Conservation (phyloP, 1,140 invertebrate species). For the Drosophila malerkotliana region DNA sequence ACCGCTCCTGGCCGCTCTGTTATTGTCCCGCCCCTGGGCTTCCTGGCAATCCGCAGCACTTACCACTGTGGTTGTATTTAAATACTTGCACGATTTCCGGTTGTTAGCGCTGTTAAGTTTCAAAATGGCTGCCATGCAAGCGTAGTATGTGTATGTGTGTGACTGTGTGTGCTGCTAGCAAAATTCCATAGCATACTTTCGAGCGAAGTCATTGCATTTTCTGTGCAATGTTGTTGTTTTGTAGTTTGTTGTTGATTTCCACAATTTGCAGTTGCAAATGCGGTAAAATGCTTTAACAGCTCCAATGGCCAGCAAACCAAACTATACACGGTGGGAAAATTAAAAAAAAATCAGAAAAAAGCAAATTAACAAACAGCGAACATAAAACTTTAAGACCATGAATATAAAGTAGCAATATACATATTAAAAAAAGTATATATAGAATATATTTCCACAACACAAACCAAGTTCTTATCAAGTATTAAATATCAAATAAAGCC, state of each 20-base stretch:
- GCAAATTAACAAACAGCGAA: not conserved
- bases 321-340: conserved; percentile 7
- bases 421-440: too few relatives aligned
- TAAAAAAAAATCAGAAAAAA: conserved; percentile 1
- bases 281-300: conserved; percentile 8
- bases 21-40: not conserved
- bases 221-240: conserved; percentile 9
- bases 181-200: conserved; percentile 63
- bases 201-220: conserved; percentile 40
- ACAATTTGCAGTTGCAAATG: conserved; percentile 20
- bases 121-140: conserved; percentile 67
- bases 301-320: conserved; percentile 5
- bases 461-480: not conserved
- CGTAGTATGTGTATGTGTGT: conserved; percentile 10
- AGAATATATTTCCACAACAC: too few relatives aligned
- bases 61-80: conserved; percentile 70
- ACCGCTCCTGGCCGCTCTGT: not conserved
- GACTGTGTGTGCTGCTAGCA: not conserved
- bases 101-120: conserved; percentile 74
- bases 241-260: conserved; percentile 2
- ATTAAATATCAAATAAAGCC: conserved; percentile 12
- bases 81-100: conserved; percentile 81
- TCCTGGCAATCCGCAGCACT: conserved; percentile 49
- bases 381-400: not conserved
- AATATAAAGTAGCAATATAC: too few relatives aligned